Evolutionary conservation across 1,140 invertebrate species (phyloP), one percentile per base, ranked within the genome.

Genomic region (Fragariocoptes setiger): DNA sequence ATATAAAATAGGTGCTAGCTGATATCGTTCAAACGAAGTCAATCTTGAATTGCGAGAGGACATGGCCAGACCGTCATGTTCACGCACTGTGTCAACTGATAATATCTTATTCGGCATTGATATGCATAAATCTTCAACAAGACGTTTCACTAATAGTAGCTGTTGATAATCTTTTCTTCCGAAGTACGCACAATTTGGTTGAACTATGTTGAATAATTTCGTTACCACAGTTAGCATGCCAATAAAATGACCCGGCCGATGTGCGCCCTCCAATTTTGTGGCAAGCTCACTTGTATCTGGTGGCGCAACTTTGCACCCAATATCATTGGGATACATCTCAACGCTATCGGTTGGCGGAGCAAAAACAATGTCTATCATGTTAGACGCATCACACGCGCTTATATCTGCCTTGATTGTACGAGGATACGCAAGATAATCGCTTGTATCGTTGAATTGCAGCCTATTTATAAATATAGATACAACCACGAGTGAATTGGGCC

Each of bases 101-200:
- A 8, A 31, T 8, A 31, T 31, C 8, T 31, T n/a, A 31, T 8
- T n/a, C 8, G 8, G 8, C 25, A 40, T 43, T 12, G 14, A 12
- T 4, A 42, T 19, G 15, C 21, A 16, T 17, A 43, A 37, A 25
- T 43, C 42, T 14, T 12, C 19, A 12, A 43, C 42, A 36, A 43
- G 20, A 2, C 25, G 14, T 14, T 37, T 18, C n/a, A 43, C 21
- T 15, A 43, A 22, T n/a, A 21, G 15, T 1, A 43, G 8, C 25
- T 43, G 42, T 22, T 43, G 42, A 2, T 35, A 35, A 41, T 43
- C 42, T 20, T 43, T 43, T 25, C 35, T 19, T 12, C 42, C 42
- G 2, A 43, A 43, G 19, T 19, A 16, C 3, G 42, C 42, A 16
- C 21, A 8, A 39, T 43, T 13, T 4, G 42, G 42, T 39, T 20